Base-by-base conservation (phyloP, 2,797 vertebrate genomes). In the Enteromius radiatus region DNA sequence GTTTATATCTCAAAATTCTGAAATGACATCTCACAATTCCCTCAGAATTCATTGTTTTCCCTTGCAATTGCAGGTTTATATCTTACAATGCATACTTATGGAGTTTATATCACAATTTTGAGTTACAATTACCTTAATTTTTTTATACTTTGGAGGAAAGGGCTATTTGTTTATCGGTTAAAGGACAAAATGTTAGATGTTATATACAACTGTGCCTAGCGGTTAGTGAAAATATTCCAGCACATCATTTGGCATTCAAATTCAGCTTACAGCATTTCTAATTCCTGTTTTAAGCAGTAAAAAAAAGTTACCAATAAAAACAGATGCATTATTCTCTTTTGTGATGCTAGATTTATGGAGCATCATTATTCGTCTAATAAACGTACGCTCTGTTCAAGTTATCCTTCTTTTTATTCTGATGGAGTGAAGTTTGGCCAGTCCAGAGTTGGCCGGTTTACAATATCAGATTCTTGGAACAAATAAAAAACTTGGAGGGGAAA, bases 341-440 rank as follows among this genome's bases (percentile, higher is more conserved):
- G 81, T 82, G 75, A 86, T 49, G 78, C 65, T 78, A 80, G 88
- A 93, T 91, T 93, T 92, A 91, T 86, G 84, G 78, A 21, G 74
- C 76, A 88, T 85, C 78, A 10, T 88, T 88, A 87, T 81, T 86
- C 87, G 43, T 23, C 82, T 85, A 88, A 90, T 89, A 86, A 91
- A 93, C 88, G 85, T 86, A 80, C 88, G 84, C 83, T 89, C 85
- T 84, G 84, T 79, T 88, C 86, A 89, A 78, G 86, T 69, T 59
- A 81, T 84, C 69, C 41, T 23, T 84, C 10, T 41, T 26, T 84
- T 90, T 56, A 86, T 81, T 65, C 54, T 75, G 59, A 88, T 85
- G 38, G 31, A 64, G 74, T 74, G 36, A 64, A 26, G 85, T 28
- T 74, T 87, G 84, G 84, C 69, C 76, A 76, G 61, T 82, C 86